A percentile compares a stretch with the other conserved stretches of the same genome.
Conservation (phyloP, 2,113 vertebrate species). For the Phylloscopus trochilus region DNA sequence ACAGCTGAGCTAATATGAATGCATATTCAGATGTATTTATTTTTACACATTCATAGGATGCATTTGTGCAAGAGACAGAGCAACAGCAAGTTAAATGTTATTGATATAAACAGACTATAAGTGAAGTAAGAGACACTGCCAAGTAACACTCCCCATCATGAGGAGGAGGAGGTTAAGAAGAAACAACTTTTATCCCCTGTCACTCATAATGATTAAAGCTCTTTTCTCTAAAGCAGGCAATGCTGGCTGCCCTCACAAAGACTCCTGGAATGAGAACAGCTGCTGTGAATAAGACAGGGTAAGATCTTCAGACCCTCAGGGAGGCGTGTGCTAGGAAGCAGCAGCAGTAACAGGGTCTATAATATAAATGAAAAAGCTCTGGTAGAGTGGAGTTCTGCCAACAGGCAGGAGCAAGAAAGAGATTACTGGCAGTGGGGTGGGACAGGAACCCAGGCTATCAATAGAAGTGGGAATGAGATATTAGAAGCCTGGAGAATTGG, state of each 20-base stretch:
- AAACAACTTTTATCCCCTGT: neutral
- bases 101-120: neutral
- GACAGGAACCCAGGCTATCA: neutral
- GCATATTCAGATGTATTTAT: neutral
- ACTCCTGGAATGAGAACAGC: conserved; percentile 16
- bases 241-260: conserved; percentile 30
- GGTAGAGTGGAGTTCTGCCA: conserved; percentile 20
- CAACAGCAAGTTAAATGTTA: neutral
- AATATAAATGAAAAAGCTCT: conserved; percentile 13
- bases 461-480: neutral
- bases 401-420: neutral
- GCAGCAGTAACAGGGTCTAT: neutral
- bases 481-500: neutral
- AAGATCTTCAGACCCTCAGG: conserved; percentile 24
- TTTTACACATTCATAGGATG: neutral
- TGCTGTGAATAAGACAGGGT: conserved; percentile 29
- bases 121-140: neutral
- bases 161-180: neutral
- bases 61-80: neutral
- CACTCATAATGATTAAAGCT: conserved; percentile 38
- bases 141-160: neutral
- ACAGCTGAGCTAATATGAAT: neutral
- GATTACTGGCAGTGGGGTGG: neutral
- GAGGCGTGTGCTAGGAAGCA: neutral
- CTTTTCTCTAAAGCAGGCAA: neutral